These are phyloP conservation scores for Harpagoxenus sublaevis DNA, from an alignment of 2,888 invertebrate species.

Conservation along the genomic window DNA sequence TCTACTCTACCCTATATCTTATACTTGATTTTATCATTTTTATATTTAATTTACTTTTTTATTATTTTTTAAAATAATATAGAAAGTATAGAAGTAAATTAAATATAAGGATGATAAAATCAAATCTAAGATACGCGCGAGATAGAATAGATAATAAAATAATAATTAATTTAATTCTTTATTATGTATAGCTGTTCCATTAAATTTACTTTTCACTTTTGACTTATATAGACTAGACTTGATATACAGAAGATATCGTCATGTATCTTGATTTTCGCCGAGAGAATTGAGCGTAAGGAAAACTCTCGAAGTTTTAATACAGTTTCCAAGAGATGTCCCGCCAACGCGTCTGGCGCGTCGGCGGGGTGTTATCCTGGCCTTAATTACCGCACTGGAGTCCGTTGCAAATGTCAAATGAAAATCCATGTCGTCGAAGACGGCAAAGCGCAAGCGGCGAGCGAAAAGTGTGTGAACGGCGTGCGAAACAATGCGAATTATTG, in stretches of 20 bases:
- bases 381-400: conserved; percentile 15
- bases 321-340: background rate
- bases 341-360: background rate
- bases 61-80: background rate
- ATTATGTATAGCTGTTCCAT: background rate
- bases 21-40: background rate
- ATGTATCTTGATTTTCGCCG: background rate
- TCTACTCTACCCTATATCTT: background rate
- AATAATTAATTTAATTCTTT: background rate
- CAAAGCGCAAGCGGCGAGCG: background rate
- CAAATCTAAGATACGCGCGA: too few relatives aligned
- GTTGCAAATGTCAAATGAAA: conserved; percentile 37
- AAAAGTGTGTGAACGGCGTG: background rate
- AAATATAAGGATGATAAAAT: too few relatives aligned
- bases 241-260: background rate
- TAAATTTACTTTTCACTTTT: background rate
- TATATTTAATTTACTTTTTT: background rate
- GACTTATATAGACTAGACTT: too few relatives aligned
- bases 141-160: too few relatives aligned
- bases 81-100: too few relatives aligned
- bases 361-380: conserved; percentile 36
- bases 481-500: conserved; percentile 38
- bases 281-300: background rate
- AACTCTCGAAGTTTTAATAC: background rate
- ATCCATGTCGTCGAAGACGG: background rate